These are phyloP conservation scores for Emydura subglobosa DNA, from an alignment of 2,113 vertebrate species.

Conservation along the genomic window DNA sequence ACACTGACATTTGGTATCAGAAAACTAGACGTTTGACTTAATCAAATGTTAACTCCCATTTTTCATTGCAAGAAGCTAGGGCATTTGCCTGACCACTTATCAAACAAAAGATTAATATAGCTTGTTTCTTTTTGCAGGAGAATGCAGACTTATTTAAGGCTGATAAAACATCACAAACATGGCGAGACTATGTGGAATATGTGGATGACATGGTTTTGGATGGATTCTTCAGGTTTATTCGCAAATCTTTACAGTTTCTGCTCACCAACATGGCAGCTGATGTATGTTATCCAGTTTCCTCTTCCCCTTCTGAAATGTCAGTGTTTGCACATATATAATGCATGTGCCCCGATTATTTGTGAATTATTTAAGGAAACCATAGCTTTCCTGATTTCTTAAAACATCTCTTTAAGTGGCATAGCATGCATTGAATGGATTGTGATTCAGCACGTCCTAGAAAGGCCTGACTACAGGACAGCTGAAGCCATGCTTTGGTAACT, in stretches of 20 bases:
- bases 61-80: neutral
- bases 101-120: neutral
- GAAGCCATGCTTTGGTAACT: neutral
- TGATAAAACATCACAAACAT: conserved; percentile 23
- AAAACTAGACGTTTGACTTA: neutral
- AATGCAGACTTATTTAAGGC: conserved; percentile 78
- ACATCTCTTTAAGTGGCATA: neutral
- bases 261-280: conserved; percentile 77
- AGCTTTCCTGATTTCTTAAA: neutral
- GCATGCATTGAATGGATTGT: neutral
- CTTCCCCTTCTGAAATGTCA: neutral
- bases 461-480: neutral
- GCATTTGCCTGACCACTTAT: neutral
- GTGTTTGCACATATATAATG: neutral
- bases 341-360: neutral
- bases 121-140: conserved; percentile 76
- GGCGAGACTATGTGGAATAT: conserved; percentile 77
- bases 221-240: conserved; percentile 73
- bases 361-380: neutral
- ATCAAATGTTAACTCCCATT: neutral
- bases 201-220: conserved; percentile 75
- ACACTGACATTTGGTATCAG: neutral
- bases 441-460: neutral
- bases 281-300: neutral
- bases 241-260: conserved; percentile 77